phyloP scores from a whole-genome alignment of 2,113 vertebrate genomes.

The Dissostichus mawsoni region DNA sequence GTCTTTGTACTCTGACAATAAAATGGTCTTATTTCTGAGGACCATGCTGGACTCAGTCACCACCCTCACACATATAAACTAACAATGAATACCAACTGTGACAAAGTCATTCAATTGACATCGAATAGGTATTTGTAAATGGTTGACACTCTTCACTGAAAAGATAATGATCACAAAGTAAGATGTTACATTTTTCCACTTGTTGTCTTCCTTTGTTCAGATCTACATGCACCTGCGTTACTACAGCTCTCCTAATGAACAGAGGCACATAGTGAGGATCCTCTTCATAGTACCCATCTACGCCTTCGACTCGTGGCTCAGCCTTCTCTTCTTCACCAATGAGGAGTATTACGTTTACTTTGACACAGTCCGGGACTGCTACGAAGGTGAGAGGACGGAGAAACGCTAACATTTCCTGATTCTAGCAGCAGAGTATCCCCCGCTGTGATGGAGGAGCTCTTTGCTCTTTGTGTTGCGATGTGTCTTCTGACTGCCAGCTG shows the following conservation, averaged over 20 bases:
- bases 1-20: too few relatives aligned
- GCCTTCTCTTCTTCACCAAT: slow-evolving; percentile 98
- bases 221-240: slow-evolving; percentile 98
- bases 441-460: neutral
- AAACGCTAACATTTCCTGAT: neutral
- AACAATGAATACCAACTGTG: too few relatives aligned
- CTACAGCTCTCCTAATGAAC: slow-evolving; percentile 95
- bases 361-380: slow-evolving; percentile 95
- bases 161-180: too few relatives aligned
- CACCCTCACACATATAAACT: too few relatives aligned
- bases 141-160: too few relatives aligned
- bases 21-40: too few relatives aligned
- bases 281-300: slow-evolving; percentile 99
- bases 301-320: slow-evolving; percentile 97
- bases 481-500: slow-evolving; percentile 26
- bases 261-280: slow-evolving; percentile 95
- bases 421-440: neutral
- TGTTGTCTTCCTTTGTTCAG: slow-evolving; percentile 68
- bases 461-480: neutral
- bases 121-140: too few relatives aligned
- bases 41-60: too few relatives aligned
- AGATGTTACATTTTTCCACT: too few relatives aligned
- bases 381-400: slow-evolving; percentile 88
- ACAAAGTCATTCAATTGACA: too few relatives aligned
- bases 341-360: slow-evolving; percentile 99